A percentile compares a stretch with the other conserved stretches of the same genome.
Evolutionary conservation across 2,888 invertebrate species (phyloP).

Genomic region (Drepana falcataria): DNA sequence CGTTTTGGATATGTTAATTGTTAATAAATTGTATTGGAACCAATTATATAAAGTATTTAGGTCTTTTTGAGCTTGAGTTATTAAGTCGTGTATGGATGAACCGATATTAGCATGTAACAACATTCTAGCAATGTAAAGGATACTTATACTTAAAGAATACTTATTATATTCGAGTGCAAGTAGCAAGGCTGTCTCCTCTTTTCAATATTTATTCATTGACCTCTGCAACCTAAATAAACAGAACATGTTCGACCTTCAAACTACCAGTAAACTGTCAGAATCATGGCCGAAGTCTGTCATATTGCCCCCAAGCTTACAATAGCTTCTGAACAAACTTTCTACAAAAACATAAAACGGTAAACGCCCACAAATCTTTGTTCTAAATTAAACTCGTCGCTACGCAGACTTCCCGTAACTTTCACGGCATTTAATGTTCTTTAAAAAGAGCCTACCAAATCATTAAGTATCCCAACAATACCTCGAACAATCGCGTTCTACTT

Average conservation of each 20-base stretch:
- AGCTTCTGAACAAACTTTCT: constrained; percentile 18
- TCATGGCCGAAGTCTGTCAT: constrained; percentile 17
- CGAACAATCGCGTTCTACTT: background rate
- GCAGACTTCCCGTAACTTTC: background rate
- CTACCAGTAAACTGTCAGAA: constrained; percentile 12
- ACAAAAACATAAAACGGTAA: constrained; percentile 17
- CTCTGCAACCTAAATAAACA: constrained; percentile 11
- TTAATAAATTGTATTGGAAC: too few relatives aligned
- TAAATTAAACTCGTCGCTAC: background rate
- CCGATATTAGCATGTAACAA: too few relatives aligned
- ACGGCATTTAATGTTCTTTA: background rate
- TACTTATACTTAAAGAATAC: too few relatives aligned
- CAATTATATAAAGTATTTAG: too few relatives aligned
- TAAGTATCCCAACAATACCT: background rate
- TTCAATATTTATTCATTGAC: constrained; percentile 19
- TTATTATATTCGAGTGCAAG: too few relatives aligned
- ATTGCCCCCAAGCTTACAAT: constrained; percentile 19
- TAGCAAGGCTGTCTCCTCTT: background rate
- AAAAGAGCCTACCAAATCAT: background rate
- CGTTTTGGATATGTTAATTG: too few relatives aligned
- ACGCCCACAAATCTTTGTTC: constrained; percentile 11
- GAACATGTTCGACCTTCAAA: constrained; percentile 1
- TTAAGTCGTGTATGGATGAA: too few relatives aligned
- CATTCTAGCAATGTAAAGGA: too few relatives aligned
- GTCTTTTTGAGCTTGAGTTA: too few relatives aligned